Base-by-base conservation (phyloP, 2,113 vertebrate genomes). In the Gymnobelideus leadbeateri region DNA sequence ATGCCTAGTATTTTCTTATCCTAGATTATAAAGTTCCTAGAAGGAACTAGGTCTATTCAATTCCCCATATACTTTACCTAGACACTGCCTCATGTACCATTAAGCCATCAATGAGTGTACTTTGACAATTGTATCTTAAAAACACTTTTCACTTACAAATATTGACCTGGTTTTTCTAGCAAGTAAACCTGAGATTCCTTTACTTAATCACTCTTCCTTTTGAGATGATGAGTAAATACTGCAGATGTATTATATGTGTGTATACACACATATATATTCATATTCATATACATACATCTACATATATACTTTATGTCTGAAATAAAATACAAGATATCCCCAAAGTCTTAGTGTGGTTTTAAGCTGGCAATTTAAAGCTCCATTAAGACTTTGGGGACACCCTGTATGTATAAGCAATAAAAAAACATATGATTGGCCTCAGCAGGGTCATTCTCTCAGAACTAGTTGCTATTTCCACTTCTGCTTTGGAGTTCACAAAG, bases 141-240 rank as follows among this genome's bases (percentile, higher is more conserved):
- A 54, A 49, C 28, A 49, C 37, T 95, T 95, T 92, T 95, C 49
- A 10, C 84, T 57, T 89, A 93, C 49, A 95, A 92, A 93, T 91
- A 92, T 3, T 89, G 26, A 90, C 25, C 52, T 47, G 16, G n/a
- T n/a, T 84, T 84, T 84, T 84, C 68, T 84, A 84, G 68, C 16
- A 84, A 84, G 37, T 21, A 43, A 84, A 31, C 68, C 68, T 84
- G 68, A 84, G 6, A 84, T 84, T 84, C 6, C n/a, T 43, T 43
- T 84, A 84, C 43, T 84, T 84, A 84, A 2, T 84, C 68, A 84
- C 21, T 84, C 1, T 19, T 43, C 37, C 4, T 43, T 84, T 84
- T 23, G n/a, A 43, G 68, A 84, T 43, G 37, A 84, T 43, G 19
- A 84, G n/a, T 31, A 84, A n/a, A 84, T 19, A n/a, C 31, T 77